Evolutionary conservation across 2,797 vertebrate species (phyloP).

Genomic region (Tympanoctomys barrerae): DNA sequence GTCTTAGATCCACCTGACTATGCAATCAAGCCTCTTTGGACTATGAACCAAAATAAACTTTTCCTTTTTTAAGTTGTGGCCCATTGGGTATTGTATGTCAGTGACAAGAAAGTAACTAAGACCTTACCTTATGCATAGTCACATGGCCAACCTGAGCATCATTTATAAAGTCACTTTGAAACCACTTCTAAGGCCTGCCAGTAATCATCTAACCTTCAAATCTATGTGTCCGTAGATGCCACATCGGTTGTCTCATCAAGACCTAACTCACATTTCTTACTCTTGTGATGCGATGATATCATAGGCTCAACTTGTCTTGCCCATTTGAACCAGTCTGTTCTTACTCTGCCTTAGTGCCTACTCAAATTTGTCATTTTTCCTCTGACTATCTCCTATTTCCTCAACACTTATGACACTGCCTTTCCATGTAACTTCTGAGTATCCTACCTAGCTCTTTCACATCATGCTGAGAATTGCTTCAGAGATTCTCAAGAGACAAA

Average conservation of each 20-base stretch:
- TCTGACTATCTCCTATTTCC: not conserved
- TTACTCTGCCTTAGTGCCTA: not conserved
- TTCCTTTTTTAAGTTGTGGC: no score
- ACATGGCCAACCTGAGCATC: not conserved
- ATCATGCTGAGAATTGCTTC: not conserved
- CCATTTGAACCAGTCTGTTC: not conserved
- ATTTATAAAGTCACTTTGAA: not conserved
- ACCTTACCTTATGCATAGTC: not conserved
- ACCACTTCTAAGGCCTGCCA: not conserved
- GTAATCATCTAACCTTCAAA: not conserved
- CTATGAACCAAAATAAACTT: no score
- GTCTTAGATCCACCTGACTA: not conserved
- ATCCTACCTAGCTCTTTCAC: not conserved
- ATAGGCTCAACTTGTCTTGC: not conserved
- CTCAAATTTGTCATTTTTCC: not conserved
- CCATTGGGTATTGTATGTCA: not conserved
- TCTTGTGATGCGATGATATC: not conserved
- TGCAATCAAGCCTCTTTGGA: not conserved
- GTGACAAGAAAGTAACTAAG: not conserved
- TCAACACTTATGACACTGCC: not conserved
- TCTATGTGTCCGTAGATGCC: not conserved
- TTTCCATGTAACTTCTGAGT: not conserved
- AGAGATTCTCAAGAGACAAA: conserved; percentile 19
- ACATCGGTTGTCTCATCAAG: conserved; percentile 2
- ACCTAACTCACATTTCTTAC: not conserved